Evolutionary conservation across 2,797 vertebrate genomes (phyloP).

Genomic region (Phrynocephalus forsythii): DNA sequence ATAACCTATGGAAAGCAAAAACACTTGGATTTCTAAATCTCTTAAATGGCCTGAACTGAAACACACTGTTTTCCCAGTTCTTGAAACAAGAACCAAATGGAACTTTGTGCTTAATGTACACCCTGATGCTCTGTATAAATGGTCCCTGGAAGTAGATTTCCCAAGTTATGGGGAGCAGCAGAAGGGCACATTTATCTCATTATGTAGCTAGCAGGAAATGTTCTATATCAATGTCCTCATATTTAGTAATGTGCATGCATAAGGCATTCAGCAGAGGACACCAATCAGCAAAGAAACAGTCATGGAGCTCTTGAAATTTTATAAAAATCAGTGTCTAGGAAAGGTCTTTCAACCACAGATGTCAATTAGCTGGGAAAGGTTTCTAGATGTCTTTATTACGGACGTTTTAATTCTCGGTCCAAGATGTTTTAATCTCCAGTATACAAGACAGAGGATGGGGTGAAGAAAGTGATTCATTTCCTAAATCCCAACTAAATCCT

Average conservation of each 20-base stretch:
- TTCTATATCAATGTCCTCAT: neutral
- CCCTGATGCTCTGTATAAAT: neutral
- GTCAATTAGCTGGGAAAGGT: neutral
- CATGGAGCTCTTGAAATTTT: neutral
- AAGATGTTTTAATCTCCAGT: neutral
- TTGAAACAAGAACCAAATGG: neutral
- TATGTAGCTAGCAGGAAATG: neutral
- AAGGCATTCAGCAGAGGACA: neutral
- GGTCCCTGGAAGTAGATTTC: neutral
- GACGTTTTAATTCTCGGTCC: neutral
- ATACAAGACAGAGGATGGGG: neutral
- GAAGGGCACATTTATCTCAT: neutral
- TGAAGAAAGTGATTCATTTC: neutral
- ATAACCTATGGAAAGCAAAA: neutral
- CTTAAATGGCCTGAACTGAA: neutral
- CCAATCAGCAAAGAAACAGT: neutral
- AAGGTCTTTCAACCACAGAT: neutral
- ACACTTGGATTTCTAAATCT: neutral
- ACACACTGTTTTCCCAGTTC: neutral
- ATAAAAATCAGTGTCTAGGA: neutral
- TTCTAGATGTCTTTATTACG: neutral
- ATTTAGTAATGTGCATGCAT: neutral
- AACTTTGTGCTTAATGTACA: neutral
- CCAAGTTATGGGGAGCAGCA: neutral
- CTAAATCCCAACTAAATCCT: neutral